Evolutionary conservation across 1,140 invertebrate genomes (phyloP).

Genomic region (Drosophila mayri): DNA sequence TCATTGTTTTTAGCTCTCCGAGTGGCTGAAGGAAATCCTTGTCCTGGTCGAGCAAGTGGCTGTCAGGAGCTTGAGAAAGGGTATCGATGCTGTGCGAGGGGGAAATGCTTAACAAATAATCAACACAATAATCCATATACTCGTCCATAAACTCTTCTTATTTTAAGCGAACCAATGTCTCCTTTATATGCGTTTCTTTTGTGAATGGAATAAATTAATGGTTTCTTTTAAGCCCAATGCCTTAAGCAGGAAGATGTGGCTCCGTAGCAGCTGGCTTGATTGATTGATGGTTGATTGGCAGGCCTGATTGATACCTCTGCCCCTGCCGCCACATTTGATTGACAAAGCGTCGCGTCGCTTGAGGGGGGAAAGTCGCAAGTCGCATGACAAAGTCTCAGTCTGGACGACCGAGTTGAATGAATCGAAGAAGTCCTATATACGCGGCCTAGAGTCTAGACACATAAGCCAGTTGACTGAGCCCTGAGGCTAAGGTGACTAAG

Average conservation of each 20-base stretch:
- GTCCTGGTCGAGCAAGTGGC: conserved; percentile 4
- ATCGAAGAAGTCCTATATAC: conserved; percentile 20
- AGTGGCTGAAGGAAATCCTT: conserved; percentile 15
- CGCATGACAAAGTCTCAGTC: neutral
- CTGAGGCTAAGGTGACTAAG: conserved; percentile 31
- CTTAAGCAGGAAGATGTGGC: conserved; percentile 2
- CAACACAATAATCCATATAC: conserved; percentile 7
- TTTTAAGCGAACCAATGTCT: too few species aligned
- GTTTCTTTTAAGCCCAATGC: neutral
- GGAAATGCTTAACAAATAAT: conserved; percentile 16
- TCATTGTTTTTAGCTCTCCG: conserved; percentile 44
- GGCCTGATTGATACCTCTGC: conserved; percentile 56
- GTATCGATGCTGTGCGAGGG: conserved; percentile 6
- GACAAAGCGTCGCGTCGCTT: conserved; percentile 25
- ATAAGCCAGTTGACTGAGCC: conserved; percentile 33
- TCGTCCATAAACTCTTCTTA: neutral
- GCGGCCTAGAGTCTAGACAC: conserved; percentile 41
- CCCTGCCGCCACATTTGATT: conserved; percentile 30
- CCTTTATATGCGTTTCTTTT: neutral
- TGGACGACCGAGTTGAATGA: neutral
- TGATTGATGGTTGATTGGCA: conserved; percentile 69
- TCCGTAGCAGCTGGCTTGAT: conserved; percentile 45
- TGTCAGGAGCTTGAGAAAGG: conserved; percentile 9
- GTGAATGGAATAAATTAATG: conserved; percentile 7
- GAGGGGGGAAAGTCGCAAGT: neutral